A percentile compares a stretch with the other conserved stretches of the same genome.
Evolutionary conservation across 2,888 invertebrate species (phyloP).

Genomic region (Aleiodes leptofemur): DNA sequence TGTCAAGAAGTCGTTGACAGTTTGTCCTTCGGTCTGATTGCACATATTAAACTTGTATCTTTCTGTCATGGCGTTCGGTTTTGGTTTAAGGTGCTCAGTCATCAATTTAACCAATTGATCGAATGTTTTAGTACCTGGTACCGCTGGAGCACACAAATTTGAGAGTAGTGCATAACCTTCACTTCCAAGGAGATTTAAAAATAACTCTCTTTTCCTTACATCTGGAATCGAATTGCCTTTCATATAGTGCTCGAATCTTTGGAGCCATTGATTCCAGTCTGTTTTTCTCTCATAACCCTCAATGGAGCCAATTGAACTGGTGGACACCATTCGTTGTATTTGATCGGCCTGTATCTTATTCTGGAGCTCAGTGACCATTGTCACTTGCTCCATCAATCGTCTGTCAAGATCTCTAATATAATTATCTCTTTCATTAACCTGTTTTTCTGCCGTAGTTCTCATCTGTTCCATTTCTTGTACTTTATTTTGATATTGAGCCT

Average conservation of each 20-base stretch:
- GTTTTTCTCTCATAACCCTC: neutral
- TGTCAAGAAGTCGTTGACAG: neutral
- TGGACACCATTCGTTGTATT: neutral
- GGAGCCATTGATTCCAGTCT: slow-evolving; percentile 1
- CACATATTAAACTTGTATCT: slow-evolving; percentile 52
- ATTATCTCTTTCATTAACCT: neutral
- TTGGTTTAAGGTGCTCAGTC: slow-evolving; percentile 50
- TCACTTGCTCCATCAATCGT: neutral
- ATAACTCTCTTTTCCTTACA: slow-evolving; percentile 5
- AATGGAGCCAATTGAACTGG: neutral
- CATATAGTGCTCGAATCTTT: slow-evolving; percentile 11
- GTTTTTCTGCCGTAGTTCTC: too few species aligned
- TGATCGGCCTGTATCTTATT: neutral
- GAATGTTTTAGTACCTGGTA: slow-evolving; percentile 40
- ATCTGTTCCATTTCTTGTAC: too few species aligned
- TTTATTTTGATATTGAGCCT: too few species aligned
- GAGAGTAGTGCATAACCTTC: slow-evolving; percentile 48
- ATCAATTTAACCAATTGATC: slow-evolving; percentile 44
- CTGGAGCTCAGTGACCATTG: neutral
- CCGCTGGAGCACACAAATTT: slow-evolving; percentile 47
- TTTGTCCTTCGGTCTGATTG: neutral
- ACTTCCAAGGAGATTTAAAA: slow-evolving; percentile 46
- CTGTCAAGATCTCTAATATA: neutral
- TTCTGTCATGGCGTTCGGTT: slow-evolving; percentile 47
- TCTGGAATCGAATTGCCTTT: neutral